Conservation (phyloP, 2,888 invertebrate genomes). For the Dioctria rufipes region DNA sequence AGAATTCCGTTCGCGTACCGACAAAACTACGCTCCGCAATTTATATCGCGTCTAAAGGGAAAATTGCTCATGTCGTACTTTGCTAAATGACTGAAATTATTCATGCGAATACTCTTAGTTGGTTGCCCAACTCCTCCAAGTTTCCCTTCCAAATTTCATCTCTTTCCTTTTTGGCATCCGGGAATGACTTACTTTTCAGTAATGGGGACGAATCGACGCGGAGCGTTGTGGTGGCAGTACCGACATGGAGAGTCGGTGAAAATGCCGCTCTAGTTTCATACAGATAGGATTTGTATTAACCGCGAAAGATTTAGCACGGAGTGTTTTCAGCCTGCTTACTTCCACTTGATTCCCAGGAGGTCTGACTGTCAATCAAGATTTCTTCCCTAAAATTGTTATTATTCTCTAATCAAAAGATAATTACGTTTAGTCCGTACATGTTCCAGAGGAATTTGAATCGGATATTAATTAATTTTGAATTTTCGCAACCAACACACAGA, state of each 20-base stretch:
- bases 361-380: constrained; percentile 25
- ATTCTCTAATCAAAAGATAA: constrained; percentile 47
- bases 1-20: constrained; percentile 36
- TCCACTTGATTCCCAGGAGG: constrained; percentile 29
- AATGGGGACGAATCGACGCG: background rate
- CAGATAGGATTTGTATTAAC: constrained; percentile 46
- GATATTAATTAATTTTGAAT: constrained; percentile 44
- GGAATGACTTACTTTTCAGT: background rate
- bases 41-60: constrained; percentile 43
- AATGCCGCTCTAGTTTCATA: background rate
- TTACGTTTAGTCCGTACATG: constrained; percentile 7
- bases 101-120: constrained; percentile 40
- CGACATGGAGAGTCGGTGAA: background rate
- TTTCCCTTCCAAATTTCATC: background rate
- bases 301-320: background rate
- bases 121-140: no score
- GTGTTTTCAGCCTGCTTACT: background rate
- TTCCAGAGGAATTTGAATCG: constrained; percentile 15
- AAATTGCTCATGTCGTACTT: constrained; percentile 50
- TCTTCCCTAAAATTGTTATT: constrained; percentile 23
- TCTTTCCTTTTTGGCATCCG: background rate
- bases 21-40: constrained; percentile 43
- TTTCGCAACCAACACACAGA: background rate
- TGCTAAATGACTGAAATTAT: constrained; percentile 49
- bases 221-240: background rate